Conservation (phyloP, 2,113 vertebrate species). For the Cyphomyrus discorhynchus region DNA sequence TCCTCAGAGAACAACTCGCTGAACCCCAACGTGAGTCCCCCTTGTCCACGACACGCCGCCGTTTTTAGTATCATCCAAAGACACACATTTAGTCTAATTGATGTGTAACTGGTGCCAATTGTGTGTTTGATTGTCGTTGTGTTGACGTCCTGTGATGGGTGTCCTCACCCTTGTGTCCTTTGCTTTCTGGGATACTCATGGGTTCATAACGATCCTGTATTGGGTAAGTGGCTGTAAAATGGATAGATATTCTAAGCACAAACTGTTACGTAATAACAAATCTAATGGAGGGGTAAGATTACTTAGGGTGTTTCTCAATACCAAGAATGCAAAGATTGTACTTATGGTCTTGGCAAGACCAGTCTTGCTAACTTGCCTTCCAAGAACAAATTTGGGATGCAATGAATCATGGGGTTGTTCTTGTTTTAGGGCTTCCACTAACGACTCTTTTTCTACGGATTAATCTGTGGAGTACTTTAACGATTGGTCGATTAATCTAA, state of each 20-base stretch:
- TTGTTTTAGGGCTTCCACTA: too few species aligned
- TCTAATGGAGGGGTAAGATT: neutral
- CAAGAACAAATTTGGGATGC: too few species aligned
- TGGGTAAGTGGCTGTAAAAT: neutral
- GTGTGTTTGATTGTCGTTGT: neutral
- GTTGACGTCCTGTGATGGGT: neutral
- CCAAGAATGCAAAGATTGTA: too few species aligned
- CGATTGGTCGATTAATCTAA: too few species aligned
- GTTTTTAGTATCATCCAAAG: neutral
- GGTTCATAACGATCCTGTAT: neutral
- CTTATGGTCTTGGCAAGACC: too few species aligned
- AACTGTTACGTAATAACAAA: neutral
- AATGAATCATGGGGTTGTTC: too few species aligned
- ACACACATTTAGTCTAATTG: neutral
- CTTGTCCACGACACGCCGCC: neutral
- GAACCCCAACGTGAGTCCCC: slow-evolving; percentile 76
- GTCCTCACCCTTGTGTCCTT: neutral
- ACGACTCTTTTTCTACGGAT: too few species aligned
- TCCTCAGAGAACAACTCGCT: slow-evolving; percentile 93
- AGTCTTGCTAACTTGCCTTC: too few species aligned
- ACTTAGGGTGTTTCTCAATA: neutral
- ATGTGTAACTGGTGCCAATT: neutral
- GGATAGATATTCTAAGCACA: neutral
- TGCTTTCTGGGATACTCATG: neutral
- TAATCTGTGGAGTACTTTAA: too few species aligned